These are phyloP conservation scores for Parascotia fuliginaria DNA, from an alignment of 2,888 invertebrate genomes.

Conservation along the genomic window DNA sequence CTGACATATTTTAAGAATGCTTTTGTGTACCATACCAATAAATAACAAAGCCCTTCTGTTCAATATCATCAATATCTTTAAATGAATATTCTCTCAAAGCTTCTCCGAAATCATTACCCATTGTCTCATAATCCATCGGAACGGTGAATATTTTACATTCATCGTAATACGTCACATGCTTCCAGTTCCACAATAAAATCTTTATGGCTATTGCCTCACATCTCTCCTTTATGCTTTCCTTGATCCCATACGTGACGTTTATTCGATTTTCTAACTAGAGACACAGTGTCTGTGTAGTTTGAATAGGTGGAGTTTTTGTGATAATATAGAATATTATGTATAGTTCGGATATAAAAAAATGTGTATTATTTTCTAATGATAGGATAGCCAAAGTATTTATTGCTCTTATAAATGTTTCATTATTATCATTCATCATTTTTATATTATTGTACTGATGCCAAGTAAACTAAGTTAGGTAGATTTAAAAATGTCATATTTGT, in stretches of 20 bases:
- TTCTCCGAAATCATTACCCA: constrained; percentile 58
- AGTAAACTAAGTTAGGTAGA: no score
- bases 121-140: constrained; percentile 71
- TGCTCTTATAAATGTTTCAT: no score
- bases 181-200: constrained; percentile 66
- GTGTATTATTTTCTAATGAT: no score
- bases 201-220: constrained; percentile 75
- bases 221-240: constrained; percentile 59
- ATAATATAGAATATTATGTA: no score
- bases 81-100: constrained; percentile 14
- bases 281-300: constrained; percentile 31
- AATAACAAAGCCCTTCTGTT: background rate
- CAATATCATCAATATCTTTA: constrained; percentile 13
- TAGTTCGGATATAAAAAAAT: no score
- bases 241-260: constrained; percentile 52
- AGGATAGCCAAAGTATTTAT: no score
- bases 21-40: no score
- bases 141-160: constrained; percentile 69
- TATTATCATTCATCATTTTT: no score
- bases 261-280: constrained; percentile 39
- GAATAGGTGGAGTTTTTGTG: background rate
- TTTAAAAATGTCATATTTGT: no score
- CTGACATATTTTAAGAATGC: no score
- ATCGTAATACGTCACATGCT: constrained; percentile 59
- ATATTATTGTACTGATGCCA: no score